phyloP scores from a whole-genome alignment of 1,140 invertebrate genomes.

The Diploscapter pachys region DNA sequence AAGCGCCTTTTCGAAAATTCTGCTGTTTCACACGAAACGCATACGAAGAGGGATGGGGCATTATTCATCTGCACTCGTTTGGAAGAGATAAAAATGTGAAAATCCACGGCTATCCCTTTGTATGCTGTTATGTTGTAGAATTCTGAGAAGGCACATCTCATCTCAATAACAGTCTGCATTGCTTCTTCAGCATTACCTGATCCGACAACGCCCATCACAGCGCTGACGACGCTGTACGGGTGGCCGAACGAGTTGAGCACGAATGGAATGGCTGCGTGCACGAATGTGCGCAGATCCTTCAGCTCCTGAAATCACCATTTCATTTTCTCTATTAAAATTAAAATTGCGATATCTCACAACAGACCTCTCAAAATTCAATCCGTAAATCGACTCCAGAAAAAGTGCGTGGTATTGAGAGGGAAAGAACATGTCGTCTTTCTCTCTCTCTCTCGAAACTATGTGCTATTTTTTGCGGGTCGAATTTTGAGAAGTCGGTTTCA shows the following conservation, averaged over 20 bases:
- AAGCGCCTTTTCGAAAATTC: too few species aligned
- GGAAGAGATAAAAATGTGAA: constrained; percentile 8
- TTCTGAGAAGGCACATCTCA: constrained; percentile 15
- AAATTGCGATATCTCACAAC: neutral
- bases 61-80: neutral
- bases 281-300: constrained; percentile 27
- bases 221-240: constrained; percentile 51
- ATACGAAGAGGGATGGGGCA: too few species aligned
- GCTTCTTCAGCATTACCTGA: constrained; percentile 29
- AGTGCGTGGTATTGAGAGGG: too few species aligned
- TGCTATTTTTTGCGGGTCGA: too few species aligned
- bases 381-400: too few species aligned
- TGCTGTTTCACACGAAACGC: too few species aligned
- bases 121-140: neutral
- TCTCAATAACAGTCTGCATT: neutral
- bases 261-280: constrained; percentile 42
- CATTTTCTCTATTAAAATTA: neutral
- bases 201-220: constrained; percentile 53
- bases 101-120: neutral
- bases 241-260: constrained; percentile 45
- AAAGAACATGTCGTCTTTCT: too few species aligned
- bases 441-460: too few species aligned
- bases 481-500: too few species aligned
- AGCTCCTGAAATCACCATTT: constrained; percentile 10
- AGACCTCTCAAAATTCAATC: neutral